phyloP scores from a whole-genome alignment of 2,888 invertebrate species.

The Drosophila borealis region DNA sequence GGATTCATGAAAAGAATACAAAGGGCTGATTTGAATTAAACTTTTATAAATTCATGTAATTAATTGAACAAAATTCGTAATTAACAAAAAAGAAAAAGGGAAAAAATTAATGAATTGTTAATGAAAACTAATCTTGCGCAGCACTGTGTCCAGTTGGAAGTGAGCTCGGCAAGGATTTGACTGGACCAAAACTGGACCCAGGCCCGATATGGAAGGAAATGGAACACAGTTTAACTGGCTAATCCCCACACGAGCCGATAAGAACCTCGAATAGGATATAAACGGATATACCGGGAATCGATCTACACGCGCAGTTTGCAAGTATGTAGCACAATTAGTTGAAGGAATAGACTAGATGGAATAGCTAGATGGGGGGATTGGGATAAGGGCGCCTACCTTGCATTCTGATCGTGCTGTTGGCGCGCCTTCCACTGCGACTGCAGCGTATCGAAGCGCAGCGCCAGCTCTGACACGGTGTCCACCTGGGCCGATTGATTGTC shows the following conservation, averaged over 20 bases:
- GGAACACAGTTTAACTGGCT: no score
- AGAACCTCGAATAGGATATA: constrained; percentile 20
- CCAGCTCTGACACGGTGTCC: constrained; percentile 88
- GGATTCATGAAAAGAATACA: neutral
- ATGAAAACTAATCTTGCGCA: constrained; percentile 2
- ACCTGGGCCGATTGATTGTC: constrained; percentile 88
- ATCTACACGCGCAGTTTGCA: constrained; percentile 41
- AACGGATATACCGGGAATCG: constrained; percentile 6
- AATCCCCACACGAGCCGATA: constrained; percentile 8
- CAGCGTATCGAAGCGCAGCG: constrained; percentile 89
- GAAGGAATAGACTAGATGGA: neutral
- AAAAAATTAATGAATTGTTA: neutral
- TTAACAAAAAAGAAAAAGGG: neutral
- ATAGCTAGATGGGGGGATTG: neutral
- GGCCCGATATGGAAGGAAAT: neutral
- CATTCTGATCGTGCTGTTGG: constrained; percentile 91
- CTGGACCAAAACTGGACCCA: neutral
- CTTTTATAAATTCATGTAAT: neutral
- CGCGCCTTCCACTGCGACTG: constrained; percentile 90
- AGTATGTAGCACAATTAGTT: constrained; percentile 33
- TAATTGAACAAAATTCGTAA: neutral
- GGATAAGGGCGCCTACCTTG: constrained; percentile 87
- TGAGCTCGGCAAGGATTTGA: neutral
- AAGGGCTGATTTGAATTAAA: neutral
- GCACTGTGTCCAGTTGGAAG: constrained; percentile 5